Evolutionary conservation across 1,140 invertebrate species (phyloP).

Genomic region (Calosoma granatense): DNA sequence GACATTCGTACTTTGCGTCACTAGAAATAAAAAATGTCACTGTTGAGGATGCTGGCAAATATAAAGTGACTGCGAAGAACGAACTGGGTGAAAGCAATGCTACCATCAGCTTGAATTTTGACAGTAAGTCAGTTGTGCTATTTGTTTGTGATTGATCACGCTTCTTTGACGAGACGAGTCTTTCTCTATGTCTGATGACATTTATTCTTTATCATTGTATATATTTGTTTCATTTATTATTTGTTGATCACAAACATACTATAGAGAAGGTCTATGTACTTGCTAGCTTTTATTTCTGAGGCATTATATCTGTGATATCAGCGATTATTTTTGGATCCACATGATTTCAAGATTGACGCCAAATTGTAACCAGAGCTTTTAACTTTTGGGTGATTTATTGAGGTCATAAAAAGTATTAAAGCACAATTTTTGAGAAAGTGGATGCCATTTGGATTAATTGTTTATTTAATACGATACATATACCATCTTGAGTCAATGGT

Average conservation of each 20-base stretch:
- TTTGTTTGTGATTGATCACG: neutral
- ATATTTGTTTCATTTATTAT: slow-evolving; percentile 7
- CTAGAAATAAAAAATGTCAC: slow-evolving; percentile 89
- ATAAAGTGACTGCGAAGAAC: slow-evolving; percentile 93
- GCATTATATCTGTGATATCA: too few species aligned
- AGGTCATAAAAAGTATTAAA: neutral
- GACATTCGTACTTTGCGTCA: slow-evolving; percentile 84
- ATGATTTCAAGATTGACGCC: neutral
- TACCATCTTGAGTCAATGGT: too few species aligned
- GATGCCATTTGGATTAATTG: neutral
- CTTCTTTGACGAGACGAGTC: neutral
- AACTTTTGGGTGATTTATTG: slow-evolving; percentile 1
- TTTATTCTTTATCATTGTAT: neutral
- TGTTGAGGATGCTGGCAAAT: slow-evolving; percentile 94
- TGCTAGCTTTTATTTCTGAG: too few species aligned
- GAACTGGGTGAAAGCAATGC: slow-evolving; percentile 93
- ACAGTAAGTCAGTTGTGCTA: slow-evolving; percentile 67
- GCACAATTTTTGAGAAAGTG: neutral
- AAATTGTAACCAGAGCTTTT: neutral
- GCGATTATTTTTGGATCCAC: too few species aligned
- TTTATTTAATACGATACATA: too few species aligned
- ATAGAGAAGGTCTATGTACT: neutral
- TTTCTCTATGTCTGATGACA: slow-evolving; percentile 7
- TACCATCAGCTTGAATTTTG: slow-evolving; percentile 92
- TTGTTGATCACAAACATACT: neutral